Base-by-base conservation (phyloP, 53 echinoderm and acorn worm species). In the Echinarachnius parma region DNA sequence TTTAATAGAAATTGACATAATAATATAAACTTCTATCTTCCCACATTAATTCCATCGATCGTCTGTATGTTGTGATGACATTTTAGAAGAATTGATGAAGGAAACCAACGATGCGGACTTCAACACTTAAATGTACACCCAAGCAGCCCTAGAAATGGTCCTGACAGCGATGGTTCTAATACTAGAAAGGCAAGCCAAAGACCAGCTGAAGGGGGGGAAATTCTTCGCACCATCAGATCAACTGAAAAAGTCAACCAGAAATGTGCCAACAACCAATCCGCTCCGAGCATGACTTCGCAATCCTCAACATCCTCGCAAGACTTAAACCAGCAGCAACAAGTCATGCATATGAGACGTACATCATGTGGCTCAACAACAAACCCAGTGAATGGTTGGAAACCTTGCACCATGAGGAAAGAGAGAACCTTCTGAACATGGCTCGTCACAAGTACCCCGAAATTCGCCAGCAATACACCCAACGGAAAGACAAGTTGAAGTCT, bases 241-340 rank as follows among this genome's bases (percentile, higher is more conserved):
- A 13, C 13, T 35, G 50, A 26, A 46, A 28, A 21, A 22, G n/a
- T 30, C 44, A 44, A 42, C 64, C 10, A 61, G 25, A 32, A 83
- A 87, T 52, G 79, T 83, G 2, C 79, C 87, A 4, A 62, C 83
- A 48, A 77, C 87, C 7, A 87, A 87, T 57, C 69, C 59, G 2
- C 20, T 48, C 61, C 9, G 78, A 87, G 37, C 60, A 79, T 1
- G 75, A 83, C 45, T 83, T 83, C 31, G 87, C 87, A 5, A 39
- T 78, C 2, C 61, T 87, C 4, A 83, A 82, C 42, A 11, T 55
- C 7, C 49, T 87, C 24, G 28, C 52, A 29, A 52, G 77, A 3
- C 14, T 59, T 7, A 84, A 79, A 63, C 85, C 85, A 71, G 72
- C 71, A 31, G 79, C 85, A 35, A 15, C 50, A 16, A 53, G 34